phyloP scores from a whole-genome alignment of 1,140 invertebrate species.

The Brachionus calyciflorus region DNA sequence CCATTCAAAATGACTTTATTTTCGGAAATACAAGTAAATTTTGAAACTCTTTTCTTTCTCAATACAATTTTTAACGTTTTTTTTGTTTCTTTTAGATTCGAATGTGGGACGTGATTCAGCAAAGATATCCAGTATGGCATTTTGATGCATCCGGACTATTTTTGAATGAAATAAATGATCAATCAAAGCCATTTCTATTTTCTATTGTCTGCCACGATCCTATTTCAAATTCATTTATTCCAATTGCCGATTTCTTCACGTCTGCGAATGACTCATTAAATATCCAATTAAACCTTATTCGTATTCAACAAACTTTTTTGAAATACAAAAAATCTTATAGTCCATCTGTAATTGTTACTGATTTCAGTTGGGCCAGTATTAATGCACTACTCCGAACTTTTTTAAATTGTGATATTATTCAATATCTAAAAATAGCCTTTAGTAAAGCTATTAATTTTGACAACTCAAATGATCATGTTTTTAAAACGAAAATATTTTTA shows the following conservation, averaged over 20 bases:
- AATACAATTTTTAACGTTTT: too few relatives aligned
- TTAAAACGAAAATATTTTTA: too few relatives aligned
- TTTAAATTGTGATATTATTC: too few relatives aligned
- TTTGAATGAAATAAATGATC: background rate
- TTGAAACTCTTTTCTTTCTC: too few relatives aligned
- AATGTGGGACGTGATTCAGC: background rate
- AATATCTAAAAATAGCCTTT: too few relatives aligned
- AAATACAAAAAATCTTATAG: background rate
- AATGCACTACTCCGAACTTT: too few relatives aligned
- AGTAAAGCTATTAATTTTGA: too few relatives aligned
- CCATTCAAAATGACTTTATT: background rate
- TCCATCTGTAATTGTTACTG: background rate
- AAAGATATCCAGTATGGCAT: slow-evolving; percentile 22
- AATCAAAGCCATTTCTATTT: slow-evolving; percentile 6
- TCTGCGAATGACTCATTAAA: slow-evolving; percentile 7
- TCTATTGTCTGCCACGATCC: slow-evolving; percentile 12
- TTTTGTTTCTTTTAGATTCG: too few relatives aligned
- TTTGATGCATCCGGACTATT: slow-evolving; percentile 17
- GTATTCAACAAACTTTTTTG: background rate
- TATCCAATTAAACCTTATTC: background rate
- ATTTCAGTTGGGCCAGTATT: slow-evolving; percentile 17
- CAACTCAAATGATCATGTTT: too few relatives aligned
- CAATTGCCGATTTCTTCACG: slow-evolving; percentile 8
- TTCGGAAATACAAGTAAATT: slow-evolving; percentile 2
- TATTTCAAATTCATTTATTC: slow-evolving; percentile 2